Conservation (phyloP, 2,113 vertebrate species). For the Scolopax mira region DNA sequence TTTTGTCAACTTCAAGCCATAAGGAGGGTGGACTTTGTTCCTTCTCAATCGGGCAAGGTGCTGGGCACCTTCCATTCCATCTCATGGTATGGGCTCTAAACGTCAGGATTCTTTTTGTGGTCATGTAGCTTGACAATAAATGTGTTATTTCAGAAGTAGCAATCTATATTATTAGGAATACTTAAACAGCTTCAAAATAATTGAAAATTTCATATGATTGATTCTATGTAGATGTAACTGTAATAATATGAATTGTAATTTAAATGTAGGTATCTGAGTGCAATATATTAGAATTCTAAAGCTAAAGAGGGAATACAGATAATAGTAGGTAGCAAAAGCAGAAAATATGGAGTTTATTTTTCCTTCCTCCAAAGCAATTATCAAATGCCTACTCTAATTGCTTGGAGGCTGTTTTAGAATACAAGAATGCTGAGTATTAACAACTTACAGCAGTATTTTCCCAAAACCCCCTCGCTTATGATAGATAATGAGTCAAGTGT, state of each 20-base stretch:
- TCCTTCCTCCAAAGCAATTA: not conserved
- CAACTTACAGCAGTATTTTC: not conserved
- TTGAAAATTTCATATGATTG: not conserved
- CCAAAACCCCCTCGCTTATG: not conserved
- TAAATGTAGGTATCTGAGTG: not conserved
- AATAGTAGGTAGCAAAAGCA: not conserved
- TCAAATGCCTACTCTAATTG: not conserved
- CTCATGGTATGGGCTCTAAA: not conserved
- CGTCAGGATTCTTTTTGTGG: not conserved
- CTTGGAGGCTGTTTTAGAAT: not conserved
- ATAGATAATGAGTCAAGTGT: not conserved
- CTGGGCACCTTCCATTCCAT: not conserved
- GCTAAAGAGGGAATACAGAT: not conserved
- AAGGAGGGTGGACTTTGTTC: not conserved
- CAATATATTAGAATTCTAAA: not conserved
- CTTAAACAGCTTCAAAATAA: not conserved
- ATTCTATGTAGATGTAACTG: not conserved
- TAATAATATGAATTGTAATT: not conserved
- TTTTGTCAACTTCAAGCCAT: not conserved
- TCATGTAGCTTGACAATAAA: not conserved
- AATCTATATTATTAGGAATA: not conserved
- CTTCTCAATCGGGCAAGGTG: not conserved
- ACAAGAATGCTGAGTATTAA: not conserved
- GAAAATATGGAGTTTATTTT: not conserved
- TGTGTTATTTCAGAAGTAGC: not conserved